Percentiles rank a stretch among this genome's conserved stretches.
Evolutionary conservation across 2,888 invertebrate species (phyloP).

Genomic region (Panopea generosa): DNA sequence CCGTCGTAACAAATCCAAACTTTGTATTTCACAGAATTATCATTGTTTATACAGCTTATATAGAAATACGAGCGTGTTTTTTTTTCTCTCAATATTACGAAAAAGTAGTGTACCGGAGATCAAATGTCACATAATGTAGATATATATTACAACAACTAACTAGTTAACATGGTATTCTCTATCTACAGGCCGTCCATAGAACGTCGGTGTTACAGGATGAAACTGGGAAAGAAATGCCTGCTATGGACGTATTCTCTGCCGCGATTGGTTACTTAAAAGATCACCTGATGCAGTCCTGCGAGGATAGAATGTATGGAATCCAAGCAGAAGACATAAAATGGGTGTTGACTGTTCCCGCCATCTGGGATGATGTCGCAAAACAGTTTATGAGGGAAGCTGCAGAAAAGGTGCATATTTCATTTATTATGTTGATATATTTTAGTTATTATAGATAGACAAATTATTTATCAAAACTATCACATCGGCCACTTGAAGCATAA

Average conservation of each 20-base stretch:
- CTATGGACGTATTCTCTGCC: slow-evolving; percentile 38
- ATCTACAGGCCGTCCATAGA: slow-evolving; percentile 19
- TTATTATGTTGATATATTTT: no score
- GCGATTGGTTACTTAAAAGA: slow-evolving; percentile 40
- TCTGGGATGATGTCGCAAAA: slow-evolving; percentile 47
- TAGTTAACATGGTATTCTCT: neutral
- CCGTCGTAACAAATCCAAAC: no score
- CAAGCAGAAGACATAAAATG: slow-evolving; percentile 19
- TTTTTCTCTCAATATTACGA: no score
- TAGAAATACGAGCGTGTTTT: no score
- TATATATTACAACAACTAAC: no score
- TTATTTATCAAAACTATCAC: no score
- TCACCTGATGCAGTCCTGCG: slow-evolving; percentile 14
- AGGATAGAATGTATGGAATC: neutral
- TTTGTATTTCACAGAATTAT: no score
- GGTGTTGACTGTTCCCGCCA: slow-evolving; percentile 47
- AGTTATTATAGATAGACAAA: no score
- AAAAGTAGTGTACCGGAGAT: no score
- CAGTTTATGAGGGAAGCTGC: slow-evolving; percentile 50
- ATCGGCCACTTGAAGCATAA: no score
- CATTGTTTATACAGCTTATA: no score
- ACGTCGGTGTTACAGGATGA: slow-evolving; percentile 25
- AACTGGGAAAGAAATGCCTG: slow-evolving; percentile 33
- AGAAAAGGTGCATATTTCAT: slow-evolving; percentile 14
- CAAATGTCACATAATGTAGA: no score